A percentile compares a stretch with the other conserved stretches of the same genome.
phyloP scores from a whole-genome alignment of 1,140 invertebrate species.

The Camponotus pennsylvanicus region DNA sequence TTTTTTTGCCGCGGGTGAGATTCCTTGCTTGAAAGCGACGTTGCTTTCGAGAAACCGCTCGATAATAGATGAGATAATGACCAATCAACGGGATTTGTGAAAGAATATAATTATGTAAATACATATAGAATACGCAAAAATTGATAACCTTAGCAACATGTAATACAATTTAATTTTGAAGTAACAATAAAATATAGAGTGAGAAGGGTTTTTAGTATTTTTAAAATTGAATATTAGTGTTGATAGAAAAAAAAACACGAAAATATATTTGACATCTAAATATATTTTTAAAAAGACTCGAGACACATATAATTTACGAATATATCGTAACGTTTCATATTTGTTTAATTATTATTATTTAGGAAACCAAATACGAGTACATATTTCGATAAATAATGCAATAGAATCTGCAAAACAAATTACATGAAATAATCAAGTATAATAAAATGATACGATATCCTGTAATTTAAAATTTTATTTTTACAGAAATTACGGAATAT shows the following conservation, averaged over 20 bases:
- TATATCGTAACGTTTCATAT: not conserved
- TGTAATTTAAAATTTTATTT: not conserved
- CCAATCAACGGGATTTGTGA: not conserved
- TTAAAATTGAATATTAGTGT: not conserved
- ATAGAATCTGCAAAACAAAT: not conserved
- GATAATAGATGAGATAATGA: not conserved
- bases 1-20: slow-evolving; percentile 38
- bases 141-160: not conserved
- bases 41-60: not conserved
- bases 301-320: not conserved
- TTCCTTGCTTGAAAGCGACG: slow-evolving; percentile 20
- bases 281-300: slow-evolving; percentile 15
- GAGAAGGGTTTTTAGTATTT: not conserved
- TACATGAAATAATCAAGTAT: not conserved
- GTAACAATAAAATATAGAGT: not conserved
- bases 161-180: not conserved
- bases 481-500: not conserved
- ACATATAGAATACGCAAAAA: not conserved
- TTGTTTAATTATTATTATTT: slow-evolving; percentile 29
- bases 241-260: not conserved
- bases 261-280: not conserved
- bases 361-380: not conserved
- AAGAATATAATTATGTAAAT: slow-evolving; percentile 5
- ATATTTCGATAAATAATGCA: not conserved
- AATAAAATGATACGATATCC: not conserved